Base-by-base conservation (phyloP, 2,113 vertebrate genomes). In the Hepsetus odoe region DNA sequence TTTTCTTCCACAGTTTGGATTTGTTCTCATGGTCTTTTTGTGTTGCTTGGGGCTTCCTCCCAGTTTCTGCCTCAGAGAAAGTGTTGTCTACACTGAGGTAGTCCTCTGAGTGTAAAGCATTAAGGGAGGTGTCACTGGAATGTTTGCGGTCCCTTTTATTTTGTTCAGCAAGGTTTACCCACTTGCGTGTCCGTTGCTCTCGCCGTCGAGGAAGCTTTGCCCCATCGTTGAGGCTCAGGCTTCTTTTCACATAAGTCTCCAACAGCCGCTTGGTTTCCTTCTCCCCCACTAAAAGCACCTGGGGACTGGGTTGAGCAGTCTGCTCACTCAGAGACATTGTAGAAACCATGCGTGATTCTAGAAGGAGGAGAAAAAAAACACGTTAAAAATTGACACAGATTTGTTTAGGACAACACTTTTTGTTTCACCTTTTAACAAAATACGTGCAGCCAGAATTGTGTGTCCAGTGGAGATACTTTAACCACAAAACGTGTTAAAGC, bases 181-280 rank as follows among this genome's bases (percentile, higher is more conserved):
- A 94, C 77, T 74, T 79, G 5, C 0, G 1, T 49, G 0, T 42
- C 46, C 30, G 71, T 7, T 61, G 58, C 10, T 0, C 10, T 3
- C 74, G 69, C 32, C 77, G 2, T 22, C 1, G 20, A 0, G 0
- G 1, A 35, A 4, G 1, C 1, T 73, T 11, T 0, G 80, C 4
- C 2, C 79, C 85, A 0, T 94, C 91, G 0, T 90, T 88, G 61
- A 93, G 83, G 79, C 95, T 97, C 72, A 94, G 77, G 1, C 92
- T 91, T 76, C 91, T 89, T 61, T 88, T 91, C 33, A 95, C 89
- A 0, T 93, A 90, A 0, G 91, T 90, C 86, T 95, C 95, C 35
- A 95, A 86, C 68, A 95, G 88, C 2, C 91, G 94, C 66, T 83
- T 72, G 0, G 88, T 89, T 18, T 94, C 92, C 55, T 88, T 89